These are phyloP conservation scores for Aegithalos caudatus DNA, from an alignment of 2,113 vertebrate genomes.

Conservation along the genomic window DNA sequence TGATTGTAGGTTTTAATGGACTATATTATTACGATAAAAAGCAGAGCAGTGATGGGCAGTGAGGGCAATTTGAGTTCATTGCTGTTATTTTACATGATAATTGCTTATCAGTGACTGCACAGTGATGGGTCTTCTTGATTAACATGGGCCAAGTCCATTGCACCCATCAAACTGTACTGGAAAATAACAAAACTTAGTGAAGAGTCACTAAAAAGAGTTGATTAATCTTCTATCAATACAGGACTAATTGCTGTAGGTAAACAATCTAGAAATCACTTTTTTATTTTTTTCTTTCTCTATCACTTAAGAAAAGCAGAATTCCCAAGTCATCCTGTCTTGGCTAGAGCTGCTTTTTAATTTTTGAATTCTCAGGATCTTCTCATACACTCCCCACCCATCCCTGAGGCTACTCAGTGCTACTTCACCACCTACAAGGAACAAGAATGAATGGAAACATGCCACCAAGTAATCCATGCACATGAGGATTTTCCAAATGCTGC, in stretches of 20 bases:
- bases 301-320: background rate
- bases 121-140: background rate
- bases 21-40: conserved; percentile 70
- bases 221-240: background rate
- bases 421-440: background rate
- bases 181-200: conserved; percentile 3
- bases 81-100: conserved; percentile 71
- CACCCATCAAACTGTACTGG: background rate
- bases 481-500: background rate
- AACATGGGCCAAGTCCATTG: background rate
- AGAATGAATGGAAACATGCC: background rate
- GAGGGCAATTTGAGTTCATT: conserved; percentile 66
- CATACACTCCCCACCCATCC: background rate
- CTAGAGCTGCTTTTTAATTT: background rate
- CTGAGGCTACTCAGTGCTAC: background rate
- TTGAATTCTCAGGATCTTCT: background rate
- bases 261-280: background rate
- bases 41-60: conserved; percentile 68
- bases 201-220: background rate
- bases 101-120: conserved; percentile 31
- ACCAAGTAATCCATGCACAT: background rate
- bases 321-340: background rate
- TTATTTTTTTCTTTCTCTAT: background rate
- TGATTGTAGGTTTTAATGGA: conserved; percentile 79
- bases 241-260: background rate